Base-by-base conservation (phyloP, 2,113 vertebrate species). In the Cryptotis parvus region DNA sequence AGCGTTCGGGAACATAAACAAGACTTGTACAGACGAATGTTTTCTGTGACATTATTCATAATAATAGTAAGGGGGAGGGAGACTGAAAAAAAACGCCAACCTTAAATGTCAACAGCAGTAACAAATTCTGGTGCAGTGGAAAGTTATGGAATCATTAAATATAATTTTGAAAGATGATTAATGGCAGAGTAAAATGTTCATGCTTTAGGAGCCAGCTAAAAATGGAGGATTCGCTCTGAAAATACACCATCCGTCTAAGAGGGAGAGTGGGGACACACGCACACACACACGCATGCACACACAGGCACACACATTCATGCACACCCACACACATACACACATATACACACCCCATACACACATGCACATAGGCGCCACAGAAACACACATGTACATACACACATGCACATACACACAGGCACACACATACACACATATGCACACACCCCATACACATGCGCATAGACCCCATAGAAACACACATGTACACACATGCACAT, bases 91-190 rank as follows among this genome's bases (percentile, higher is more conserved):
- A 39, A 81, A 81, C 43, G 37, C 63, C 63, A 65, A 43, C 65
- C 74, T 75, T 37, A 94, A 94, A 82, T 83, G 68, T 90, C 79
- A 92, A 72, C 31, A 33, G 39, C 12, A 35, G 29, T 55, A 52
- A 89, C 72, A 91, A 79, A 86, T 80, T 77, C 66, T 35, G 26
- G 35, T 18, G 31, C 26, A 39, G 55, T 4, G 35, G 43, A 83
- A 77, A 43, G 49, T 65, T 81, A 69, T 65, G 45, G 55, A 58
- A 69, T 63, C 61, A 84, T 84, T 89, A 83, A 45, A 91, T 78
- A 70, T 39, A 74, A 89, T 81, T 91, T 89, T 74, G 55, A 91
- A 92, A 94, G 70, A 92, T 87, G 63, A 87, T 91, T 74, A 86
- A 72, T 89, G 68, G 31, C 68, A 68, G 29, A 58, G 65, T 37